Percentiles rank a stretch among this genome's conserved stretches.
phyloP scores from a whole-genome alignment of 1,140 invertebrate species.

The Panagrolaimus sp. region DNA sequence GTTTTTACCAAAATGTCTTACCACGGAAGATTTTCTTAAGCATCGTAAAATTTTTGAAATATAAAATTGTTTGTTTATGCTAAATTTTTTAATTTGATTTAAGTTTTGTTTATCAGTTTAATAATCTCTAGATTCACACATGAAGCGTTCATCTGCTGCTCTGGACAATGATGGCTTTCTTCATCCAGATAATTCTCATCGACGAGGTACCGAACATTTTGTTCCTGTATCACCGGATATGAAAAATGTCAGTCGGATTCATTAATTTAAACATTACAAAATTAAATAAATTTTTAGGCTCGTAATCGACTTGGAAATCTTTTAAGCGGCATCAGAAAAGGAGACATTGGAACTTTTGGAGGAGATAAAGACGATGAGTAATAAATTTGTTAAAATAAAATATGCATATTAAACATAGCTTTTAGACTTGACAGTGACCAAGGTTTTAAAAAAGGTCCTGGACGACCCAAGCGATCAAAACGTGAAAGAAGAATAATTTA shows the following conservation, averaged over 20 bases:
- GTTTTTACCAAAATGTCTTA: no score
- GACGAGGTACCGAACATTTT: not conserved
- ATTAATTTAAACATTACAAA: no score
- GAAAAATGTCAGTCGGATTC: conserved; percentile 23
- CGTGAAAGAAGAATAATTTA: conserved; percentile 31
- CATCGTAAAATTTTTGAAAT: no score
- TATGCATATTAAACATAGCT: not conserved
- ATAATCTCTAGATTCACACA: no score
- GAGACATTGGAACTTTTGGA: conserved; percentile 27
- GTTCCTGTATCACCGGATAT: conserved; percentile 34
- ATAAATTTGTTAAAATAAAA: conserved; percentile 19
- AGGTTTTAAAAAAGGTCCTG: not conserved
- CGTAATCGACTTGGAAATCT: conserved; percentile 41
- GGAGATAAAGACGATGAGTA: conserved; percentile 22
- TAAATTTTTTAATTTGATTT: no score
- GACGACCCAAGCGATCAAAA: not conserved
- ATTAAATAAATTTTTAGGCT: no score
- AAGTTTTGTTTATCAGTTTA: no score
- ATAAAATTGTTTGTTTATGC: no score
- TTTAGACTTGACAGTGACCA: conserved; percentile 25
- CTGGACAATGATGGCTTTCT: no score
- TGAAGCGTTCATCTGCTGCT: no score
- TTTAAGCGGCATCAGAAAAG: conserved; percentile 34
- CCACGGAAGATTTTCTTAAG: no score
- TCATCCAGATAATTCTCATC: no score